These are phyloP conservation scores for Conopomorpha cramerella DNA, from an alignment of 1,140 invertebrate species.

Conservation along the genomic window DNA sequence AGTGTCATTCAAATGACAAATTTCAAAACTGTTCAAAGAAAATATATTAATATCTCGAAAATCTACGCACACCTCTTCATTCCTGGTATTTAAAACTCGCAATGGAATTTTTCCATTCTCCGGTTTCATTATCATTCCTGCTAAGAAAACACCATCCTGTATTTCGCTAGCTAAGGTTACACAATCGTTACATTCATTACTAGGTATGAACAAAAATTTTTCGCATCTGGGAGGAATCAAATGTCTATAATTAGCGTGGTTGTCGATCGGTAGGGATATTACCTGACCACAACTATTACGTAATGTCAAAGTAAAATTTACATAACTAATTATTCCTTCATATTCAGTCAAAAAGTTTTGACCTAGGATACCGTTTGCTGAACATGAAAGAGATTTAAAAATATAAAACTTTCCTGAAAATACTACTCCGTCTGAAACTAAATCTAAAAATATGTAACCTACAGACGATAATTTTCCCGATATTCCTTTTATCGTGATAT, in stretches of 20 bases:
- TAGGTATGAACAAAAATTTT: neutral
- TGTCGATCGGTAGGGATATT: neutral
- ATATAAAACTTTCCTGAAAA: neutral
- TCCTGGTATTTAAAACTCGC: neutral
- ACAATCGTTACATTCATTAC: neutral
- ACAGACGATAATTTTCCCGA: neutral
- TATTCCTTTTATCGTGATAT: neutral
- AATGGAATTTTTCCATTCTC: neutral
- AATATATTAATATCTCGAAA: neutral
- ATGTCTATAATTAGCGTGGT: neutral
- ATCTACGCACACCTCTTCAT: neutral
- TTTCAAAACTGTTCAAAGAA: neutral
- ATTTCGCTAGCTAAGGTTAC: neutral
- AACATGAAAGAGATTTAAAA: neutral
- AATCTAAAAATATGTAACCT: neutral
- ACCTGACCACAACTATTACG: too few relatives aligned
- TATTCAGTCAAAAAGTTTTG: neutral
- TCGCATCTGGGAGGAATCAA: neutral
- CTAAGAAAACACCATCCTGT: neutral
- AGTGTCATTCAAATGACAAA: neutral
- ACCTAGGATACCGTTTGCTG: neutral
- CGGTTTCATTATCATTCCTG: neutral
- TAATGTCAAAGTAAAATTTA: neutral
- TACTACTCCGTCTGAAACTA: neutral
- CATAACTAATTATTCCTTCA: neutral